phyloP scores from a whole-genome alignment of 1,140 invertebrate genomes.

The Thereuonema tuberculata region DNA sequence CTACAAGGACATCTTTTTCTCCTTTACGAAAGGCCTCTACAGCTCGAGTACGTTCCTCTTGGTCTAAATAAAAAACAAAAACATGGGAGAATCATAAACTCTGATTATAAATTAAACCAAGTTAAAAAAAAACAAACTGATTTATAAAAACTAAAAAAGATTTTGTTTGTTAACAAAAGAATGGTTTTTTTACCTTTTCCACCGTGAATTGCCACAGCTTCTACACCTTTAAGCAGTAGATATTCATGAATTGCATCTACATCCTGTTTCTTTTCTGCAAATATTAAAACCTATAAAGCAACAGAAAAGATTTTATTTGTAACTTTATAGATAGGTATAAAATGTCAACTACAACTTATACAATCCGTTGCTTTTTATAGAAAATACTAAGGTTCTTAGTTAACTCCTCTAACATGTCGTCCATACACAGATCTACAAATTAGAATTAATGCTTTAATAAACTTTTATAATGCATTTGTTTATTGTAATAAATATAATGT shows the following conservation, averaged over 20 bases:
- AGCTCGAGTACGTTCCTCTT: slow-evolving; percentile 87
- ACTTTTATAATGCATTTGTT: too few species aligned
- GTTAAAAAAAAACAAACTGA: too few species aligned
- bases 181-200: slow-evolving; percentile 57
- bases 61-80: slow-evolving; percentile 49
- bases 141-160: too few species aligned
- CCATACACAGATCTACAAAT: too few species aligned
- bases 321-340: slow-evolving; percentile 10
- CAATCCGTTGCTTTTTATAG: too few species aligned
- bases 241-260: slow-evolving; percentile 99
- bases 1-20: slow-evolving; percentile 78
- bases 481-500: too few species aligned
- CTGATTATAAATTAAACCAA: slow-evolving; percentile 2
- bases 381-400: too few species aligned
- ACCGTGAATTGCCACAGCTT: slow-evolving; percentile 96
- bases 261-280: slow-evolving; percentile 98
- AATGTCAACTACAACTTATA: not conserved
- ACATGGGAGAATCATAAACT: slow-evolving; percentile 6
- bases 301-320: not conserved
- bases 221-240: slow-evolving; percentile 76
- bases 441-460: too few species aligned
- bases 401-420: too few species aligned
- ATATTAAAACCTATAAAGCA: slow-evolving; percentile 55
- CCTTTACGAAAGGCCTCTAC: slow-evolving; percentile 84
- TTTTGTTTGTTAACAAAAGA: too few species aligned